phyloP scores from a whole-genome alignment of 1,140 invertebrate genomes.

The Platorchestia sp. region DNA sequence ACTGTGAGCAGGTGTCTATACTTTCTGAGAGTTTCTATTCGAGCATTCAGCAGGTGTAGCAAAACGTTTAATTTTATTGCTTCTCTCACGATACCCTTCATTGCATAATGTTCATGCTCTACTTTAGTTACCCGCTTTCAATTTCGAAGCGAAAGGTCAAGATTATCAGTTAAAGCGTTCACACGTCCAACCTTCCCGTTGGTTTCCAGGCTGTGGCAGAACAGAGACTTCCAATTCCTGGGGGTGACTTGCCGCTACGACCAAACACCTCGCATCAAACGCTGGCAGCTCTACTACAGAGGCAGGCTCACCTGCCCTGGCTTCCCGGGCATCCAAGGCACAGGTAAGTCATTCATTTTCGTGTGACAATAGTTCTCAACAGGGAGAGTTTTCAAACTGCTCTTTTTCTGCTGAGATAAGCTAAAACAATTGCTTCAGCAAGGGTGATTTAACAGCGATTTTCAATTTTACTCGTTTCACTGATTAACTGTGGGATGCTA shows the following conservation, averaged over 20 bases:
- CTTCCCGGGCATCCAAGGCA: neutral
- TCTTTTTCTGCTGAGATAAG: neutral
- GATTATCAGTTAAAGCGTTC: neutral
- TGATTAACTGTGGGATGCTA: neutral
- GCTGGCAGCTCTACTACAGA: conserved; percentile 37
- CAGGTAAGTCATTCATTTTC: neutral
- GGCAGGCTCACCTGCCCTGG: neutral
- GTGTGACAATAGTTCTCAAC: neutral
- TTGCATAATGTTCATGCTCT: neutral
- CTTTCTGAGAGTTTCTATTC: neutral
- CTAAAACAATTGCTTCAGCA: neutral
- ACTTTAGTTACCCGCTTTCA: neutral
- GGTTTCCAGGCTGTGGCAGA: conserved; percentile 29
- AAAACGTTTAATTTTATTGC: neutral
- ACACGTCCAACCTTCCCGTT: neutral
- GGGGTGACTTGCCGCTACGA: neutral
- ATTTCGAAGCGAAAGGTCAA: neutral
- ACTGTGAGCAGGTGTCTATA: too few relatives aligned
- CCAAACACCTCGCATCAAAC: neutral
- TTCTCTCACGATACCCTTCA: neutral
- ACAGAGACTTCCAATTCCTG: conserved; percentile 29
- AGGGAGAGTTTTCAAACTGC: neutral
- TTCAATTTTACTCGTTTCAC: neutral
- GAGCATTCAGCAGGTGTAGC: neutral
- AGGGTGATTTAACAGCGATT: neutral